Base-by-base conservation (phyloP, 2,888 invertebrate species). In the Cenopis cana region DNA sequence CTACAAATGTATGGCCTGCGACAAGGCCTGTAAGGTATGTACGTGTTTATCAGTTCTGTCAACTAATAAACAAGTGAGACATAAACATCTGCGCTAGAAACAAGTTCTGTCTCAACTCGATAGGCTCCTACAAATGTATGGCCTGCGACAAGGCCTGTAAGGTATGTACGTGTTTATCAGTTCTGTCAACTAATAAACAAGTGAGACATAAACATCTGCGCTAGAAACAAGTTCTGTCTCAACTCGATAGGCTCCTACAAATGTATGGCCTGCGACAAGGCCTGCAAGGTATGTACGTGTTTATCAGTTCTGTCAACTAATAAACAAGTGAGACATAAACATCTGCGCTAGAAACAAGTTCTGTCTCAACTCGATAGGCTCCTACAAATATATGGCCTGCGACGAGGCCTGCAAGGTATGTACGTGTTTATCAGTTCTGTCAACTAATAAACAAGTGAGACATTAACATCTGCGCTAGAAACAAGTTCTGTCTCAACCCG, bases 291-390 rank as follows among this genome's bases (percentile, higher is more conserved):
- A 52, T 0, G 18, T 20, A 52, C 1, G 18, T 20, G 24, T 17
- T 10, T 10, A 12, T 12, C 41, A 52, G 11, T 20, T 20, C 0
- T 99, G 99, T 81, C 80, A 95, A 50, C 98, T 98, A 85, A 85
- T 98, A 0, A 96, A 98, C 83, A 98, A 98, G 88, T 99, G 98
- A 87, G 88, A 95, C 38, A 83, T 89, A 12, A 87, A 90, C 9
- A 90, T 89, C 64, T 96, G 95, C 79, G 91, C 90, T 0, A 89
- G 93, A 1, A 95, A 96, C 81, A 95, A 98, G 82, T 98, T 98
- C 85, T 99, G 99, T 85, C 94, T 98, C 5, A 99, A 99, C 85
- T 96, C 96, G 12, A 96, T 97, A 67, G 98, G 99, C 9, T 96
- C 97, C 0, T 97, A 95, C 82, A 89, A 94, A 10, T 98, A 98